phyloP scores from a whole-genome alignment of 2,888 invertebrate genomes.

The Hecatera dysodea region DNA sequence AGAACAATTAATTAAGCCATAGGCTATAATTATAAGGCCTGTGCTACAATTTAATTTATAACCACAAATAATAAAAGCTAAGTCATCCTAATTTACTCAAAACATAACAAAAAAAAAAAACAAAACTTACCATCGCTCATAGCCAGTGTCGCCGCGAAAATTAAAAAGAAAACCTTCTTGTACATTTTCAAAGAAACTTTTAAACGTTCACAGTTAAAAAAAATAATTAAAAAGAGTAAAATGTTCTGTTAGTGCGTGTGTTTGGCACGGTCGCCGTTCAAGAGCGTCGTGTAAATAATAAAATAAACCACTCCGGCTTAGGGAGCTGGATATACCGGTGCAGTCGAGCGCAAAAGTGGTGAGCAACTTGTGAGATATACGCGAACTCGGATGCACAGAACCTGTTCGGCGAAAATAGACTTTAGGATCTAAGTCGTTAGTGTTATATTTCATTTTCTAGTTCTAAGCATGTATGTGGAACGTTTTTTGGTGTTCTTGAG shows the following conservation, averaged over 20 bases:
- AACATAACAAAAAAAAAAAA: not conserved
- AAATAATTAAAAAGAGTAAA: constrained; percentile 24
- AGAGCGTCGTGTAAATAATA: constrained; percentile 75
- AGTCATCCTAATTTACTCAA: not conserved
- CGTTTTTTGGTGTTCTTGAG: constrained; percentile 14
- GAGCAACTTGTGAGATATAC: constrained; percentile 17
- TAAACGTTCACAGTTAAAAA: constrained; percentile 29
- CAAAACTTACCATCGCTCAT: constrained; percentile 75
- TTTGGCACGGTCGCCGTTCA: constrained; percentile 60
- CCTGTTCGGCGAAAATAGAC: constrained; percentile 23
- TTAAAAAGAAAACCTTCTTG: constrained; percentile 72
- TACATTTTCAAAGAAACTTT: constrained; percentile 70
- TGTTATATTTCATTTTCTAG: constrained; percentile 13
- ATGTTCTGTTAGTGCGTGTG: constrained; percentile 55
- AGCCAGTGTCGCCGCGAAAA: constrained; percentile 73
- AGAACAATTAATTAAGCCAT: not conserved
- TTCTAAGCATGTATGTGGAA: not conserved
- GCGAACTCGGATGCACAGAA: constrained; percentile 18
- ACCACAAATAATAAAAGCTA: not conserved
- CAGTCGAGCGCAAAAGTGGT: constrained; percentile 70
- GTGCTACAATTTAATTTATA: too few relatives aligned
- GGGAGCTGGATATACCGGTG: constrained; percentile 83
- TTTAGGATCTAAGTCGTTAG: not conserved
- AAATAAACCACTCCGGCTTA: constrained; percentile 76
- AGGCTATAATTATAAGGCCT: not conserved